Conservation (phyloP, 37 sponge, comb jelly and placozoan species). For the Hormiphora californensis region DNA sequence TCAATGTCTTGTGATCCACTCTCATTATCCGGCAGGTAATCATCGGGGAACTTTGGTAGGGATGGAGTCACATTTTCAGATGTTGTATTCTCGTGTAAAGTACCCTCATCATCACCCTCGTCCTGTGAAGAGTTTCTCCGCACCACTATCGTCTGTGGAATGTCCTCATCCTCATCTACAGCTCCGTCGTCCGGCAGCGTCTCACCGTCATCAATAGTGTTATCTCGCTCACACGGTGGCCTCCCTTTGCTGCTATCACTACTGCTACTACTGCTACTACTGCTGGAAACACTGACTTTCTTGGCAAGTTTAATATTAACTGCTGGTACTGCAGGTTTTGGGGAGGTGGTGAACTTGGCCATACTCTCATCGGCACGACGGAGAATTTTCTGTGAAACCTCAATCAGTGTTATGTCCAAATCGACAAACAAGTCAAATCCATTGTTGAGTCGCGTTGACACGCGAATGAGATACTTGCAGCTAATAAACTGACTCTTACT, state of each 20-base stretch:
- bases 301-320: too few relatives aligned
- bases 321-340: too few relatives aligned
- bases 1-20: background rate
- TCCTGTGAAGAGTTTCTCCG: background rate
- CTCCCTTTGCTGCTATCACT: background rate
- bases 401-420: background rate
- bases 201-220: too few relatives aligned
- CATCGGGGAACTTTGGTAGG: background rate
- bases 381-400: background rate
- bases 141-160: background rate
- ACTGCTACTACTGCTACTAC: background rate
- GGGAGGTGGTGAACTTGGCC: background rate
- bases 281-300: background rate
- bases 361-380: too few relatives aligned
- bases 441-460: background rate
- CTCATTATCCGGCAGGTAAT: background rate
- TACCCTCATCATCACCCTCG: background rate
- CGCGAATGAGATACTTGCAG: background rate
- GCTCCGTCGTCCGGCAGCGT: too few relatives aligned
- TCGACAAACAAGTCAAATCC: slow-evolving; percentile 1
- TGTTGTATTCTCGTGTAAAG: background rate
- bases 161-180: background rate
- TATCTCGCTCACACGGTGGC: too few relatives aligned
- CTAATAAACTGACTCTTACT: background rate
- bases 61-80: background rate